Base-by-base conservation (phyloP, 2,113 vertebrate genomes). In the Bucco capensis region DNA sequence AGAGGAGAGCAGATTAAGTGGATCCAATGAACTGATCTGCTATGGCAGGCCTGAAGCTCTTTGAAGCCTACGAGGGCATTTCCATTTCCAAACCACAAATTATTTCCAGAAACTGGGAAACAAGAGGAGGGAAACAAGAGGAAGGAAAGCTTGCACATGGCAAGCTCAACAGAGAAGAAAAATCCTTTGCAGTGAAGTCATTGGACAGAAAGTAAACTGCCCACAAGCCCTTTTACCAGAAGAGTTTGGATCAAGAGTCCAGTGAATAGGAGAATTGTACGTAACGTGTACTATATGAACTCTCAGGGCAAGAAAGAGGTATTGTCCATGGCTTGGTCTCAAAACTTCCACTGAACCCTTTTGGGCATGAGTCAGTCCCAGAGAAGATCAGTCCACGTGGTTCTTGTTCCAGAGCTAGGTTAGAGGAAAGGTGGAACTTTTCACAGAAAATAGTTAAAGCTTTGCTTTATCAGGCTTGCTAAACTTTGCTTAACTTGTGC, bases 401-500 rank as follows among this genome's bases (percentile, higher is more conserved):
- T 70, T 65, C 70, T 44, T 84, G 91, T 85, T 95, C 87, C 74
- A 90, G 47, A 87, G 75, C 71, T 72, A 95, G 83, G 62, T 95
- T 95, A 89, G 83, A 80, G 82, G 90, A 94, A 97, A 92, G 89
- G 83, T 94, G 89, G 75, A 95, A 89, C 77, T 96, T 94, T 96
- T 96, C 96, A 96, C 89, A 96, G 96, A 97, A 96, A 96, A 95
- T 71, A 96, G 96, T 96, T 96, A 96, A 96, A 95, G 57, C 80
- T 96, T 96, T 96, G 89, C 90, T 95, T 96, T 96, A 96, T 96
- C 96, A 69, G 87, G 75, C 90, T 95, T 56, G 71, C 78, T 96
- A 97, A 96, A 96, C 96, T 97, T 97, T 97, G 93, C 92, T 96
- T 97, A 96, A 96, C 96, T 97, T 97, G 90, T 92, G 96, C 96